phyloP scores from a whole-genome alignment of 2,888 invertebrate species.

The Andricus quercusramuli region DNA sequence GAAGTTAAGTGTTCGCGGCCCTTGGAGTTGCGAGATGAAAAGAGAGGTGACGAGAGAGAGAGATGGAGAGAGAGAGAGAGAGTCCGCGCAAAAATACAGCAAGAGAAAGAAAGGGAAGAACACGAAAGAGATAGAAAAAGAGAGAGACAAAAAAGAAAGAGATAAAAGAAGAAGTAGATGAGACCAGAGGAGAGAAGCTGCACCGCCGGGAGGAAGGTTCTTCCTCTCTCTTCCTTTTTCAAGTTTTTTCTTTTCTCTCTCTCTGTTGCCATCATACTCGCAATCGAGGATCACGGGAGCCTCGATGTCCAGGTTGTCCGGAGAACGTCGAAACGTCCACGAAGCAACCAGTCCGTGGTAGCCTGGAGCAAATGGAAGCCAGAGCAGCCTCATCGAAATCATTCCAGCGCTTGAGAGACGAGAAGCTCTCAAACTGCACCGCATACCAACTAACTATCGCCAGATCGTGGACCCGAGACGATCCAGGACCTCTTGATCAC shows the following conservation, averaged over 20 bases:
- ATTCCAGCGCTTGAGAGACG: constrained; percentile 45
- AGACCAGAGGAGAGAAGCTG: constrained; percentile 59
- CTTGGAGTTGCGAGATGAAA: constrained; percentile 10
- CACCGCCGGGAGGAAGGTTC: constrained; percentile 61
- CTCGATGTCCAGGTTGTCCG: constrained; percentile 11
- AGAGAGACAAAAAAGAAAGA: constrained; percentile 41
- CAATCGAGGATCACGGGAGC: constrained; percentile 15
- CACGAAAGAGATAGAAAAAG: constrained; percentile 17
- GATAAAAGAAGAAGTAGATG: constrained; percentile 36
- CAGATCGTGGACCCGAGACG: constrained; percentile 33
- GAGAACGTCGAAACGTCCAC: constrained; percentile 50
- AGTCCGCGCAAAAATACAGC: constrained; percentile 13
- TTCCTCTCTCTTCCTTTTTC: constrained; percentile 46
- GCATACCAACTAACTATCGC: constrained; percentile 44
- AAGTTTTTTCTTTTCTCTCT: constrained; percentile 50
- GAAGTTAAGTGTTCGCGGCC: constrained; percentile 41
- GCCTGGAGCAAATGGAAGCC: constrained; percentile 50
- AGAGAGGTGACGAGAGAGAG: constrained; percentile 15
- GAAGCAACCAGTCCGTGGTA: constrained; percentile 55
- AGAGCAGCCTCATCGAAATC: constrained; percentile 46
- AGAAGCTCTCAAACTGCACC: constrained; percentile 47
- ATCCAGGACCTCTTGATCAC: constrained; percentile 33
- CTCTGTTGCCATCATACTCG: constrained; percentile 48
- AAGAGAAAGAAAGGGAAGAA: constrained; percentile 38
- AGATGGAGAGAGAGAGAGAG: neutral